phyloP scores from a whole-genome alignment of 2,113 vertebrate genomes.

The Cololabis saira region DNA sequence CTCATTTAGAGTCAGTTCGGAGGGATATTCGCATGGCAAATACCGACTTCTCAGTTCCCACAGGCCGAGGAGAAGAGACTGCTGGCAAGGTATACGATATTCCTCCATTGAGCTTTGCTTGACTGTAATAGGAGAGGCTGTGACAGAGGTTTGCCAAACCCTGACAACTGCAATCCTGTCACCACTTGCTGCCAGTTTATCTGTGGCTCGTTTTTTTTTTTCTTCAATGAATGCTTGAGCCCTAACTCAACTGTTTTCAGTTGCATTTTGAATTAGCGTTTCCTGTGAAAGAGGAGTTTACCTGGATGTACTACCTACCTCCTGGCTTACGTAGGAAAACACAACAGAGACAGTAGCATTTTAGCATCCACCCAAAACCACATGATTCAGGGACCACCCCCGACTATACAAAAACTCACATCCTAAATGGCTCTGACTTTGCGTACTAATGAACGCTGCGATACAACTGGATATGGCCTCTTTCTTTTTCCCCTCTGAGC shows the following conservation, averaged over 20 bases:
- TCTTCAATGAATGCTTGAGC: constrained; percentile 34
- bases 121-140: constrained; percentile 57
- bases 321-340: neutral
- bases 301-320: neutral
- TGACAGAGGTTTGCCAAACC: constrained; percentile 59
- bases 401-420: constrained; percentile 39
- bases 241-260: too few relatives aligned
- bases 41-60: constrained; percentile 56
- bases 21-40: constrained; percentile 66
- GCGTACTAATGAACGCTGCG: constrained; percentile 55
- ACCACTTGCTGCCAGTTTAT: constrained; percentile 55
- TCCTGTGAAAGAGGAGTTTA: constrained; percentile 12
- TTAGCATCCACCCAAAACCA: constrained; percentile 28
- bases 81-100: constrained; percentile 46
- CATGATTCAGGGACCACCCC: constrained; percentile 59
- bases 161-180: constrained; percentile 63
- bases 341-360: constrained; percentile 27
- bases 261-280: too few relatives aligned
- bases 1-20: constrained; percentile 71
- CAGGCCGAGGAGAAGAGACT: constrained; percentile 49
- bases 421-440: constrained; percentile 41
- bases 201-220: constrained; percentile 31
- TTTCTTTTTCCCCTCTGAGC: constrained; percentile 40
- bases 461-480: constrained; percentile 53
- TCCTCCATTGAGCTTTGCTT: constrained; percentile 62